phyloP scores from a whole-genome alignment of 2,888 invertebrate genomes.

The Melipona bicolor region DNA sequence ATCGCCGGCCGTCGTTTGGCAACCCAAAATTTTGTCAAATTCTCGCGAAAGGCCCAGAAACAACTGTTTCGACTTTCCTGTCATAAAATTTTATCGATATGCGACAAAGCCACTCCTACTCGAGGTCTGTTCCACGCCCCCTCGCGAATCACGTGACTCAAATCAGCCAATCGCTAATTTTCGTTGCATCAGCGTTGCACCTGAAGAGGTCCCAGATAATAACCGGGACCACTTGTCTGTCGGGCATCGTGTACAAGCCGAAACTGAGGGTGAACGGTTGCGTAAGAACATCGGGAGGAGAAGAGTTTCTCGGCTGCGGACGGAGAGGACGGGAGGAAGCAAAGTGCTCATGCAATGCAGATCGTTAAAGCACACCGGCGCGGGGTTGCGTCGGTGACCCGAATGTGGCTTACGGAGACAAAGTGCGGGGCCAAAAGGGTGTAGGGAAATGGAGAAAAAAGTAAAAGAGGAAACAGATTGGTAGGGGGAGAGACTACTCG shows the following conservation, averaged over 20 bases:
- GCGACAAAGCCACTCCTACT: no score
- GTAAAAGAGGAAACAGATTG: conserved; percentile 50
- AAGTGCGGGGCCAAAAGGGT: conserved; percentile 59
- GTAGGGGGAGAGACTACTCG: conserved; percentile 45
- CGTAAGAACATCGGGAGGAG: conserved; percentile 11
- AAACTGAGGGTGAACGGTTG: conserved; percentile 49
- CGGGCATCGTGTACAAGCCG: conserved; percentile 58
- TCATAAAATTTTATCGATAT: no score
- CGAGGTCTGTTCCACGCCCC: no score
- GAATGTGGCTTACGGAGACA: conserved; percentile 73
- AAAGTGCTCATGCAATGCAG: conserved; percentile 75
- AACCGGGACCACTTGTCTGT: conserved; percentile 65
- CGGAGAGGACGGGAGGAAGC: conserved; percentile 39
- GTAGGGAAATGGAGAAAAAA: conserved; percentile 53
- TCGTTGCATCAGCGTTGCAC: no score
- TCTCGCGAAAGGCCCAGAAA: background rate
- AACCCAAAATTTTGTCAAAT: no score
- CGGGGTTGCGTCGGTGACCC: conserved; percentile 71
- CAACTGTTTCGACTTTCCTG: no score
- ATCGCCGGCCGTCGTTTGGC: background rate
- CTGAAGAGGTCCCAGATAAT: conserved; percentile 16
- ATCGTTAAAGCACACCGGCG: conserved; percentile 75
- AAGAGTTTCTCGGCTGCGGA: conserved; percentile 18
- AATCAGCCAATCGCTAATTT: no score
- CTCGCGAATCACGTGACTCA: no score